phyloP scores from a whole-genome alignment of 1,140 invertebrate genomes.

The Pseudomyrmex sp. region DNA sequence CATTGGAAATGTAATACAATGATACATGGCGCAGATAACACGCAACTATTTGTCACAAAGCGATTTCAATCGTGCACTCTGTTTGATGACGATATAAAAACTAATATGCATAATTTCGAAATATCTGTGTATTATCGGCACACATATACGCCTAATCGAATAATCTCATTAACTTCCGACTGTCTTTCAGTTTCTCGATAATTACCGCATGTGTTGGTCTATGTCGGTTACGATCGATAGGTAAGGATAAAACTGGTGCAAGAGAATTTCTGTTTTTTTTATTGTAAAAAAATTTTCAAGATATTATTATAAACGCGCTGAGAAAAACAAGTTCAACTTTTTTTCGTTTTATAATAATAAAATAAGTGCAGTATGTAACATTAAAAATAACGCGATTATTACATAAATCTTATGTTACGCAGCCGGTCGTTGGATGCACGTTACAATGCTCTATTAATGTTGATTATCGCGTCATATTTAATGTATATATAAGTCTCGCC shows the following conservation, averaged over 20 bases:
- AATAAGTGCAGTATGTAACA: background rate
- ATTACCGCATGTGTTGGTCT: background rate
- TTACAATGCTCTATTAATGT: background rate
- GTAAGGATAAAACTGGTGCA: background rate
- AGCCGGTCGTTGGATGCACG: background rate
- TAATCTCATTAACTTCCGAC: conserved; percentile 34
- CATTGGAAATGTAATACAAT: conserved; percentile 25
- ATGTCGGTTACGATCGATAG: background rate
- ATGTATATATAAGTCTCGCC: background rate
- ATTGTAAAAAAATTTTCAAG: background rate
- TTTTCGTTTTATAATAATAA: background rate
- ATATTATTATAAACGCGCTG: background rate
- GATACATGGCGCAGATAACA: background rate
- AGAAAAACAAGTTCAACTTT: background rate
- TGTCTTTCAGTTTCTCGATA: conserved; percentile 25
- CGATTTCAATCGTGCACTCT: background rate
- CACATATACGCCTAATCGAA: background rate
- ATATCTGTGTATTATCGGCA: conserved; percentile 11
- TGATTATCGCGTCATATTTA: background rate
- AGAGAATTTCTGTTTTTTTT: background rate
- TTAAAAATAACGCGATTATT: conserved; percentile 1
- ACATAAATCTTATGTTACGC: background rate
- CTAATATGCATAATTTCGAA: background rate
- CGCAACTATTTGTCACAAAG: background rate
- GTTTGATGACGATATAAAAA: background rate